Evolutionary conservation across 2,113 vertebrate genomes (phyloP).

Genomic region (Cacatua alba): DNA sequence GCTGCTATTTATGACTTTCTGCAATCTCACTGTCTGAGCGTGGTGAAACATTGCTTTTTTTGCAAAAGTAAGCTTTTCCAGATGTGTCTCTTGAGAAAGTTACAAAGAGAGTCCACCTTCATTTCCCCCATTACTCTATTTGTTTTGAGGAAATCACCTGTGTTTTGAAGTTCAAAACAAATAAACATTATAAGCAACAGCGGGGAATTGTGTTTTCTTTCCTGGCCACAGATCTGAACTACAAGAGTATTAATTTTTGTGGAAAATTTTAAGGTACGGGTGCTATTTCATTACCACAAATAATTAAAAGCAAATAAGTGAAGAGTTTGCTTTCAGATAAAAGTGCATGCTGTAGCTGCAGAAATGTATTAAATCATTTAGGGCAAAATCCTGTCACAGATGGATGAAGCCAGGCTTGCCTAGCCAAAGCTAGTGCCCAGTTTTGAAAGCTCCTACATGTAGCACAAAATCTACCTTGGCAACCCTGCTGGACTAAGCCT

Average conservation of each 20-base stretch:
- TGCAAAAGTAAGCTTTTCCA: constrained; percentile 17
- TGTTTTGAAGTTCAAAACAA: constrained; percentile 64
- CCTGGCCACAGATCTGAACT: constrained; percentile 3
- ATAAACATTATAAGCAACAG: constrained; percentile 59
- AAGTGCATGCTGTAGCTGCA: background rate
- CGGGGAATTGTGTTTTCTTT: constrained; percentile 53
- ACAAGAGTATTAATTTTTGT: constrained; percentile 6
- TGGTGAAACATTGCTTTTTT: background rate
- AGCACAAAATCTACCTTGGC: background rate
- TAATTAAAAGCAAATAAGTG: constrained; percentile 55
- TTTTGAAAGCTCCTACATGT: background rate
- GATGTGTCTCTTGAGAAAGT: constrained; percentile 42
- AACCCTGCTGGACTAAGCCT: background rate
- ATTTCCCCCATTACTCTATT: constrained; percentile 35
- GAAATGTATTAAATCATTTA: background rate
- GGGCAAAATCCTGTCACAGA: background rate
- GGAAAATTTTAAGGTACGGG: background rate
- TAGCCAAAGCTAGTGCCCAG: too few relatives aligned
- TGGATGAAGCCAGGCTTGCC: too few relatives aligned
- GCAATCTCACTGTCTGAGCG: background rate
- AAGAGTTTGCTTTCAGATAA: background rate
- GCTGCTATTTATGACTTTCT: background rate
- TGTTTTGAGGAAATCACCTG: constrained; percentile 57
- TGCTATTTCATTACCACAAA: constrained; percentile 49
- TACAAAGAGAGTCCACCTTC: background rate